Evolutionary conservation across 1,140 invertebrate genomes (phyloP).

Genomic region (Venturia canescens): DNA sequence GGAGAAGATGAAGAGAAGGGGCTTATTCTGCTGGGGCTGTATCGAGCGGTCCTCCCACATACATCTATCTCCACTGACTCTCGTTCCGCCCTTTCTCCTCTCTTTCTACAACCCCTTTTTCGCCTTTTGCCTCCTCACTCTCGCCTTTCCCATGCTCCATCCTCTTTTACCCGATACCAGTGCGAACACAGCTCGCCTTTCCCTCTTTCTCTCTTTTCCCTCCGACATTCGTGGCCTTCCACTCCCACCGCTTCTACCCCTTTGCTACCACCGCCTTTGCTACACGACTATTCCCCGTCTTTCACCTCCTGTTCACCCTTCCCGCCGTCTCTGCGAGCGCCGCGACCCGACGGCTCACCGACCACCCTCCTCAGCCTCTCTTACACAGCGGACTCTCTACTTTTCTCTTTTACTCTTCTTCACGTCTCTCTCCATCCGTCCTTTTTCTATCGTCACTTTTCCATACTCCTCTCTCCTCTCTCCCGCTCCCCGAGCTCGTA

Average conservation of each 20-base stretch:
- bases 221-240: constrained; percentile 74
- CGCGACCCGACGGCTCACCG: constrained; percentile 4
- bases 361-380: constrained; percentile 21
- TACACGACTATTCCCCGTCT: constrained; percentile 57
- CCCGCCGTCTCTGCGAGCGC: constrained; percentile 24
- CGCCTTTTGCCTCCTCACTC: constrained; percentile 43
- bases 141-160: constrained; percentile 28
- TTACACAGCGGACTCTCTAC: constrained; percentile 38
- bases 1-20: constrained; percentile 46
- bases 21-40: constrained; percentile 76
- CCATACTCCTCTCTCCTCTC: constrained; percentile 49
- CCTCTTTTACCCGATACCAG: constrained; percentile 38
- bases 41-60: constrained; percentile 78
- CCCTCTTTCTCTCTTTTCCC: constrained; percentile 73
- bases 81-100: constrained; percentile 63
- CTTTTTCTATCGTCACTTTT: constrained; percentile 47
- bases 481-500: constrained; percentile 46
- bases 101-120: constrained; percentile 45
- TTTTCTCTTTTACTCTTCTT: constrained; percentile 13
- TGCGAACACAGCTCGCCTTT: constrained; percentile 46
- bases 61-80: constrained; percentile 77
- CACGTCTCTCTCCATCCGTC: constrained; percentile 47
- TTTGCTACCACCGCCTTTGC: constrained; percentile 64
- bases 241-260: constrained; percentile 61
- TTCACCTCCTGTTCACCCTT: constrained; percentile 64